Percentiles rank a stretch among this genome's conserved stretches.
phyloP scores from a whole-genome alignment of 1,140 invertebrate genomes.

The Drosophila teissieri region DNA sequence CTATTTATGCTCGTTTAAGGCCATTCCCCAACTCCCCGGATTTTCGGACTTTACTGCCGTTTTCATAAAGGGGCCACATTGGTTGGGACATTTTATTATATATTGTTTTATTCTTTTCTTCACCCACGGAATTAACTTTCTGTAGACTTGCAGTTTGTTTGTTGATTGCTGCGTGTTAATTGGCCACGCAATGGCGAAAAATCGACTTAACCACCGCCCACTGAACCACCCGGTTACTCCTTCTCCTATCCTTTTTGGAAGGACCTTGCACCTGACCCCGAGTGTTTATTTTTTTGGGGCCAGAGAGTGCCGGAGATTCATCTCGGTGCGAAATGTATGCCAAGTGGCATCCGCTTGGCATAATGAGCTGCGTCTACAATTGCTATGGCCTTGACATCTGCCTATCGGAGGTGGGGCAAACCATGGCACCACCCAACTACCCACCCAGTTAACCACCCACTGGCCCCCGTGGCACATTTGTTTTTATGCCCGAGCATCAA shows the following conservation, averaged over 20 bases:
- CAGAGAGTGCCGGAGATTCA: conserved; percentile 31
- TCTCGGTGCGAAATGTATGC: conserved; percentile 68
- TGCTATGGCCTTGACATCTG: conserved; percentile 67
- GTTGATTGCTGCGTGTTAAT: conserved; percentile 74
- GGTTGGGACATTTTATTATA: conserved; percentile 38
- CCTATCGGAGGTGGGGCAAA: conserved; percentile 1
- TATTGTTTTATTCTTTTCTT: background rate
- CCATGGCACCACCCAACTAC: background rate
- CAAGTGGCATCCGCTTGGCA: conserved; percentile 77
- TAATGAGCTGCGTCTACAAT: conserved; percentile 75
- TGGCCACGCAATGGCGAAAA: conserved; percentile 78
- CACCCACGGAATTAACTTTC: conserved; percentile 1
- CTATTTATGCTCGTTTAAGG: conserved; percentile 56
- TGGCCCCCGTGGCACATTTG: conserved; percentile 32
- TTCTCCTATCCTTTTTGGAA: background rate
- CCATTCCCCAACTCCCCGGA: background rate
- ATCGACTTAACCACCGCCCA: conserved; percentile 58
- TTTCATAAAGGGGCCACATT: conserved; percentile 39
- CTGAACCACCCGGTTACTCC: background rate
- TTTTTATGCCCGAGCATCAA: conserved; percentile 47
- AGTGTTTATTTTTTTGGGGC: conserved; percentile 5
- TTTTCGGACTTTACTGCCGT: conserved; percentile 13
- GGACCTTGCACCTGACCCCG: conserved; percentile 51
- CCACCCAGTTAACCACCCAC: background rate
- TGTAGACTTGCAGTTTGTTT: conserved; percentile 12